phyloP scores from a whole-genome alignment of 2,113 vertebrate species.

The Chascanopsetta lugubris region DNA sequence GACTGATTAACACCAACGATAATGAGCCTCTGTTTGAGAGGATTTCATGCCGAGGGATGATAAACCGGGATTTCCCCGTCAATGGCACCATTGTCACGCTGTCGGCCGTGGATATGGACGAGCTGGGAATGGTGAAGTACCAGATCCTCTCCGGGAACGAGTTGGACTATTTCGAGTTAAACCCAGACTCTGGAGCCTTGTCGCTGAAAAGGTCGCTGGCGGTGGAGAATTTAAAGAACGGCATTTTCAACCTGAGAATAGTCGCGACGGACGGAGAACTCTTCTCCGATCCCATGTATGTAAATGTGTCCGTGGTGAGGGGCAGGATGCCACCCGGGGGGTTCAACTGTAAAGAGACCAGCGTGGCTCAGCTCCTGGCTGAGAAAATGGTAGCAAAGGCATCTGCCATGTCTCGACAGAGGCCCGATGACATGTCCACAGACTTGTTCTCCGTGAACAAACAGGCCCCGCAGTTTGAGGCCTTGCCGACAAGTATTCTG shows the following conservation, averaged over 20 bases:
- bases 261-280: slow-evolving; percentile 92
- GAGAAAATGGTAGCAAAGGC: slow-evolving; percentile 93
- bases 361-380: slow-evolving; percentile 90
- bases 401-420: slow-evolving; percentile 84
- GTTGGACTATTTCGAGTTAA: slow-evolving; percentile 90
- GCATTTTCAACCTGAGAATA: slow-evolving; percentile 88
- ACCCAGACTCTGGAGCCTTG: slow-evolving; percentile 91
- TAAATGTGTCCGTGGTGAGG: slow-evolving; percentile 93
- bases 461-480: slow-evolving; percentile 93
- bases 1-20: slow-evolving; percentile 92
- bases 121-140: slow-evolving; percentile 90
- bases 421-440: slow-evolving; percentile 84
- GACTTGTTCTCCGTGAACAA: slow-evolving; percentile 92
- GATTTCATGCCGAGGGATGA: slow-evolving; percentile 90
- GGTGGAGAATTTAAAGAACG: slow-evolving; percentile 84
- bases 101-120: slow-evolving; percentile 95
- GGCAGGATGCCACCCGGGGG: slow-evolving; percentile 86
- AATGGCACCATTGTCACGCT: slow-evolving; percentile 90
- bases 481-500: slow-evolving; percentile 90
- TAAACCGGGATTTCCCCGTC: slow-evolving; percentile 90
- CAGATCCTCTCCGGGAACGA: slow-evolving; percentile 93
- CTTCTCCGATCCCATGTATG: slow-evolving; percentile 90
- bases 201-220: slow-evolving; percentile 88
- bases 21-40: slow-evolving; percentile 95
- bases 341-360: slow-evolving; percentile 92